Evolutionary conservation across 2,797 vertebrate genomes (phyloP).

Genomic region (Neosilurus hyrtlii): DNA sequence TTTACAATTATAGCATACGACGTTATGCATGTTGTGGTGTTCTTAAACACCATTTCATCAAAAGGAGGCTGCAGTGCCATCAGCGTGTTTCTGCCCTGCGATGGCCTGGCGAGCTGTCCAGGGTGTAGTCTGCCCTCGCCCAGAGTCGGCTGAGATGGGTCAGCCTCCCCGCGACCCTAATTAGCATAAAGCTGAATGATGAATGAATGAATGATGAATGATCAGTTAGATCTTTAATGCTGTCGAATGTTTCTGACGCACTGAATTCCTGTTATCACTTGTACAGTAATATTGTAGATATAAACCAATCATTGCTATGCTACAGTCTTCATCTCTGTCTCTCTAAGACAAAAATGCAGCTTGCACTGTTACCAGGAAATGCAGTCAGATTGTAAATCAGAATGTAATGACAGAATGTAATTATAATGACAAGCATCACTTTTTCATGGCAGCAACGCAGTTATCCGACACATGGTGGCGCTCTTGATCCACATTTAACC

Average conservation of each 20-base stretch:
- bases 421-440: background rate
- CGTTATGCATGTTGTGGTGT: too few relatives aligned
- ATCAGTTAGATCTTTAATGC: background rate
- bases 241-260: background rate
- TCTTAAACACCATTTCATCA: background rate
- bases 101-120: too few relatives aligned
- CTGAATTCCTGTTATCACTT: background rate
- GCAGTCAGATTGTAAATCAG: background rate
- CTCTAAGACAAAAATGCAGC: background rate
- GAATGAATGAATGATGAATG: too few relatives aligned
- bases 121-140: too few relatives aligned
- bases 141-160: too few relatives aligned
- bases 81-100: too few relatives aligned
- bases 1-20: background rate
- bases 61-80: too few relatives aligned
- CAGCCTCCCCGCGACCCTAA: too few relatives aligned
- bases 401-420: too few relatives aligned
- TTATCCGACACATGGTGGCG: constrained; percentile 55
- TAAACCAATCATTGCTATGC: background rate
- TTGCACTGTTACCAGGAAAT: background rate
- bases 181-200: too few relatives aligned
- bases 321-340: background rate
- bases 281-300: background rate
- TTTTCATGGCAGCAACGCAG: background rate
- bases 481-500: constrained; percentile 16